Evolutionary conservation across 1,140 invertebrate species (phyloP), one percentile per base, ranked within the genome.

Genomic region (Drosophila asahinai): DNA sequence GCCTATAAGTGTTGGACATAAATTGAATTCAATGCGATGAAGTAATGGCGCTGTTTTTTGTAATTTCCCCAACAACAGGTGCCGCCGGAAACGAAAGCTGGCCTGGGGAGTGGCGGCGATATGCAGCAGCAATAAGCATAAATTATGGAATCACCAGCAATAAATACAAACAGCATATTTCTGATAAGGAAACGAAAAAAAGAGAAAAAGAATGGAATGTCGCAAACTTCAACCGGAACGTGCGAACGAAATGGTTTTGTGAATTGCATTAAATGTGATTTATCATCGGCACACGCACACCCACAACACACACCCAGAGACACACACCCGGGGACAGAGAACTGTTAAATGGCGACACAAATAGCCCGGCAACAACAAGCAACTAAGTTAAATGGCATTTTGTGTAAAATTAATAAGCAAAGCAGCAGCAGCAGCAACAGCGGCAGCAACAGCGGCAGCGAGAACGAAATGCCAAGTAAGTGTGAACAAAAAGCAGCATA

Each of bases 11-110:
- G 51, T 38, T 38, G 42, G 27, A 43, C 9, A 42, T 8, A 47
- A 47, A 38, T 12, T 59, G 22, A 36, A 45, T 65, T 83, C 36
- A 11, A 71, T 80, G 57, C 54, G 25, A 6, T 76, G 33, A 75
- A 73, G 62, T 81, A 84, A 80, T 66, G 51, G 51, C 55, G 62
- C 42, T 36, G 40, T 14, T 9, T 12, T 45, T 36, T 72, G 17
- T 42, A 47, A 55, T 54, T 47, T 52, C 47, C 43, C 33, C 43
- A 63, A 63, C 70, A 80, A 80, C 74, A 95, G 83, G 95, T 96
- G 38, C 96, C 96, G n/a, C 95, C 95, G 1, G 96, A 96, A 92
- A 94, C 95, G 40, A 96, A 96, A 93, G 95, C 95, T 22, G 96
- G 96, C 5, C 93, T 96, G 54, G 93, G 95, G 61, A 96, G 96